phyloP scores from a whole-genome alignment of 2,113 vertebrate species.

The Rhynchopsitta pachyrhyncha region DNA sequence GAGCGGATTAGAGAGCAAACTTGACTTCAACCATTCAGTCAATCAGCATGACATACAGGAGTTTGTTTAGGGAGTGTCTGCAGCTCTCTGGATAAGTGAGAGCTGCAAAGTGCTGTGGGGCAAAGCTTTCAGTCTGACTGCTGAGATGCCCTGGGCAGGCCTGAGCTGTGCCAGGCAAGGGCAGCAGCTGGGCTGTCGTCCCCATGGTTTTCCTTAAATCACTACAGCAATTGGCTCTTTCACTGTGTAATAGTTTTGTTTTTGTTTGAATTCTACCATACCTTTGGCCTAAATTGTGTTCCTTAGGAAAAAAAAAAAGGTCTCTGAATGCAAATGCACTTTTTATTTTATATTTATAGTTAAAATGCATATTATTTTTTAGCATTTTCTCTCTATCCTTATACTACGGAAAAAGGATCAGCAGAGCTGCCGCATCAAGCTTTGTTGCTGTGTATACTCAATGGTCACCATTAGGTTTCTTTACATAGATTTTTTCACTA shows the following conservation, averaged over 20 bases:
- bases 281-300: not conserved
- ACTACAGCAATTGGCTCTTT: not conserved
- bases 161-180: not conserved
- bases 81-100: not conserved
- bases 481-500: accelerated
- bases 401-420: not conserved
- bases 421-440: accelerated
- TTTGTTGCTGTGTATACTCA: not conserved
- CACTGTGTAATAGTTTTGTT: accelerated
- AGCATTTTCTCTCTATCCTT: not conserved
- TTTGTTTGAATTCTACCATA: not conserved
- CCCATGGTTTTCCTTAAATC: not conserved
- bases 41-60: not conserved
- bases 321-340: not conserved
- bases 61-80: not conserved
- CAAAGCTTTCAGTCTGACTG: not conserved
- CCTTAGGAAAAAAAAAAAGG: not conserved
- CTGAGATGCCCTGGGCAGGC: not conserved
- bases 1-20: not conserved
- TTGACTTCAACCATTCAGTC: not conserved
- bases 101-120: not conserved
- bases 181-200: not conserved
- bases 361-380: not conserved
- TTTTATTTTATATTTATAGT: not conserved
- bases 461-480: accelerated